These are phyloP conservation scores for Mobula birostris DNA, from an alignment of 2,113 vertebrate genomes.

Conservation along the genomic window DNA sequence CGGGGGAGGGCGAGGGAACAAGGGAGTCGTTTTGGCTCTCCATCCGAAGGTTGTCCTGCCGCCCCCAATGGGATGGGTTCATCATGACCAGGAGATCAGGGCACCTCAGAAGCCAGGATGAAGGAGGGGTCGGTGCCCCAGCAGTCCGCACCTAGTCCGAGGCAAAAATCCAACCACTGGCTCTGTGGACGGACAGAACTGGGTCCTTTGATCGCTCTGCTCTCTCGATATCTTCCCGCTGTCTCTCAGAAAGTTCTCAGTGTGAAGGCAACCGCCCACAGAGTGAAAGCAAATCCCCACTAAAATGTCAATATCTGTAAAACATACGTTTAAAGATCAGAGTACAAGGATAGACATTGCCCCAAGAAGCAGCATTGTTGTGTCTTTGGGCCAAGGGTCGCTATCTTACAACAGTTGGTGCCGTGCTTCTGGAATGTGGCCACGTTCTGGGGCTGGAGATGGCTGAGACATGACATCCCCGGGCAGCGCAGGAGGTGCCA, in stretches of 20 bases:
- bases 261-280: not conserved
- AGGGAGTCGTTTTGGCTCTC: not conserved
- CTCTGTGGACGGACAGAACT: no score
- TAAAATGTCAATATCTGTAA: not conserved
- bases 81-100: not conserved
- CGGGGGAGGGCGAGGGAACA: not conserved
- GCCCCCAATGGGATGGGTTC: not conserved
- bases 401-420: slow-evolving; percentile 6
- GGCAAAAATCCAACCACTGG: not conserved
- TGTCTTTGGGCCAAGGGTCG: not conserved
- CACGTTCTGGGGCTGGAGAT: slow-evolving; percentile 4
- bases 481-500: not conserved
- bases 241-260: not conserved
- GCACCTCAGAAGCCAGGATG: no score
- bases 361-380: not conserved
- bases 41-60: not conserved
- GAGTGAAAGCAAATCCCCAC: not conserved
- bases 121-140: no score
- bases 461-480: slow-evolving; percentile 26
- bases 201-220: not conserved
- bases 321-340: not conserved
- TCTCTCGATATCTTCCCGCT: not conserved
- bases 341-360: not conserved
- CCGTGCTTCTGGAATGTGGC: not conserved
- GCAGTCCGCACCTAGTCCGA: not conserved